A percentile compares a stretch with the other conserved stretches of the same genome.
Conservation (phyloP, 2,888 invertebrate genomes). For the Thymelicus acteon region DNA sequence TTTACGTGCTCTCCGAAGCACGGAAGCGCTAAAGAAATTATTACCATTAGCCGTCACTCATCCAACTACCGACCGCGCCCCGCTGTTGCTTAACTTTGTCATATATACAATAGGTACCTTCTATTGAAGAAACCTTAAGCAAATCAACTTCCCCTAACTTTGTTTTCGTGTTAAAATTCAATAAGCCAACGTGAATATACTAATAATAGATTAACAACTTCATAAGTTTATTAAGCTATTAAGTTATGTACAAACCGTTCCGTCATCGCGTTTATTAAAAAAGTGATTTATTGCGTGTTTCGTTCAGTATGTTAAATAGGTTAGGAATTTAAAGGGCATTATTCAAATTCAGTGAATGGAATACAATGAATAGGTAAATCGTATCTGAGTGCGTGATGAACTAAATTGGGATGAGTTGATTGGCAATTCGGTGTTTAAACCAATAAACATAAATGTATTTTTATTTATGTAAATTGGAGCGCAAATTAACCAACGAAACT, state of each 20-base stretch:
- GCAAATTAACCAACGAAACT: too few species aligned
- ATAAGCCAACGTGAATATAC: constrained; percentile 5
- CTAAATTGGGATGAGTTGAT: not conserved
- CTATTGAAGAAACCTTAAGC: not conserved
- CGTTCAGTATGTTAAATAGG: not conserved
- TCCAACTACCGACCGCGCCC: too few species aligned
- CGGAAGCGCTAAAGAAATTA: too few species aligned
- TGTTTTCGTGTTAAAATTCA: constrained; percentile 11
- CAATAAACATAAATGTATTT: too few species aligned
- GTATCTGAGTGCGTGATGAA: not conserved
- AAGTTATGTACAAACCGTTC: constrained; percentile 8
- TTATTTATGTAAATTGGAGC: too few species aligned
- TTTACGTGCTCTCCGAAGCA: too few species aligned
- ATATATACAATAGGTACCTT: too few species aligned
- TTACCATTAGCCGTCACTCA: too few species aligned
- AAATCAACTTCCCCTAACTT: constrained; percentile 2
- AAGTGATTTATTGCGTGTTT: constrained; percentile 7
- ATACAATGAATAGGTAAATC: not conserved
- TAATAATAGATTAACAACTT: constrained; percentile 6
- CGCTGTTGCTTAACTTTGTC: too few species aligned
- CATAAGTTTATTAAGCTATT: constrained; percentile 16
- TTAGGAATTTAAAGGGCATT: not conserved
- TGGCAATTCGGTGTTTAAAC: too few species aligned
- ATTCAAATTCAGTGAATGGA: not conserved
- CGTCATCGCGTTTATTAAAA: constrained; percentile 16